These are phyloP conservation scores for Mormyrus proboscirostris DNA, from an alignment of 2,797 vertebrate genomes.

Conservation along the genomic window DNA sequence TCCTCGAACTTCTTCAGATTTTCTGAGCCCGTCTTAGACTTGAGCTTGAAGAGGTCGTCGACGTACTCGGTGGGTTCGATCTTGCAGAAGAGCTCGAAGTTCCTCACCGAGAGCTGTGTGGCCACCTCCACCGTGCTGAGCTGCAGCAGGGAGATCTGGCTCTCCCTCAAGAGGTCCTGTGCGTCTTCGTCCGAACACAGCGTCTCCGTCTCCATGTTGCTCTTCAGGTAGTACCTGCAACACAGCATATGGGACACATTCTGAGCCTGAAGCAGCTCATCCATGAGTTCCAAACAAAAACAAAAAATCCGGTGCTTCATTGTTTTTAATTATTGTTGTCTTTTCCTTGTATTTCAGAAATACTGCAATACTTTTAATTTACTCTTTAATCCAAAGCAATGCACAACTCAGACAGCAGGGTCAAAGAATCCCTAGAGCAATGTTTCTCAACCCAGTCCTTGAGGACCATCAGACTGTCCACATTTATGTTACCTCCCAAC, in stretches of 20 bases:
- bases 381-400: background rate
- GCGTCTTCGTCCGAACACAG: constrained; percentile 96
- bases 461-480: background rate
- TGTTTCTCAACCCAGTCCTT: background rate
- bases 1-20: constrained; percentile 97
- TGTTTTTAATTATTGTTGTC: background rate
- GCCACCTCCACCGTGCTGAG: constrained; percentile 94
- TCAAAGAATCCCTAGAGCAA: background rate
- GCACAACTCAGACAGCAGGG: background rate
- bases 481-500: background rate
- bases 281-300: background rate
- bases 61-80: constrained; percentile 98
- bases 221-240: constrained; percentile 92
- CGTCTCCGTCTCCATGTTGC: constrained; percentile 98
- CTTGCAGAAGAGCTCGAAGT: constrained; percentile 92
- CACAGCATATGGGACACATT: background rate
- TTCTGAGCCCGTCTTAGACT: constrained; percentile 72
- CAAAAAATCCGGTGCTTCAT: background rate
- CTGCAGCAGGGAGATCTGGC: constrained; percentile 85
- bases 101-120: constrained; percentile 93
- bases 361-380: background rate
- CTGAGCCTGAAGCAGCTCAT: background rate
- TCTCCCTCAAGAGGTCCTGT: constrained; percentile 88
- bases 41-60: constrained; percentile 91
- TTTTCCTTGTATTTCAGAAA: background rate